phyloP scores from a whole-genome alignment of 2,113 vertebrate species.

The Tamias sibiricus region DNA sequence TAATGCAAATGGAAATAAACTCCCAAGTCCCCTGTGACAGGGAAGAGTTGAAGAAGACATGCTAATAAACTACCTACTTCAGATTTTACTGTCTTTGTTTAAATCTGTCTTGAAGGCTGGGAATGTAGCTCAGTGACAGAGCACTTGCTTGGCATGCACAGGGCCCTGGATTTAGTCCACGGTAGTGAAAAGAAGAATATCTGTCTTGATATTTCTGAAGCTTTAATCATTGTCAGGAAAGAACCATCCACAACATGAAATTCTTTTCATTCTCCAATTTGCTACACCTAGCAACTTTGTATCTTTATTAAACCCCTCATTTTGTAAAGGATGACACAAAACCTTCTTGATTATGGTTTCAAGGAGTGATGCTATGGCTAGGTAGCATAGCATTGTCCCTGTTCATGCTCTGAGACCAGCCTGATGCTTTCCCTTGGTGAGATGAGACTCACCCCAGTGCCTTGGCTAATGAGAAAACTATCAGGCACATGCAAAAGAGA shows the following conservation, averaged over 20 bases:
- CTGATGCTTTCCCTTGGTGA: neutral
- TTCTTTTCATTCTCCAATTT: neutral
- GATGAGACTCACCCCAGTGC: neutral
- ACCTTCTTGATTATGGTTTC: neutral
- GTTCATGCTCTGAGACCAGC: neutral
- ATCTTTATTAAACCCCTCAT: slow-evolving; percentile 21
- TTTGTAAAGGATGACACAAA: neutral
- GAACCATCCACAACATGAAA: neutral
- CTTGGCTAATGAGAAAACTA: neutral
- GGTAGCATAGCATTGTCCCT: neutral
- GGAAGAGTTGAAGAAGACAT: slow-evolving; percentile 47
- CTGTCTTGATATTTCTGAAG: slow-evolving; percentile 54
- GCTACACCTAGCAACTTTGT: neutral
- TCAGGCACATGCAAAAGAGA: neutral
- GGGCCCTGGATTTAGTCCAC: neutral
- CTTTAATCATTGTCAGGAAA: neutral
- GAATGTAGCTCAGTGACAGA: neutral
- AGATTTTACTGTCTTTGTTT: slow-evolving; percentile 68
- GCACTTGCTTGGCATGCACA: neutral
- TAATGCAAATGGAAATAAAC: neutral
- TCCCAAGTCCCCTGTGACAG: neutral
- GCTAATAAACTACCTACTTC: slow-evolving; percentile 63
- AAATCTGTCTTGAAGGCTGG: slow-evolving; percentile 15
- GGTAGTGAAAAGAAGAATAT: neutral
- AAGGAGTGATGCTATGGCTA: neutral